Evolutionary conservation across 2,113 vertebrate species (phyloP).

Genomic region (Actinemys pallida): DNA sequence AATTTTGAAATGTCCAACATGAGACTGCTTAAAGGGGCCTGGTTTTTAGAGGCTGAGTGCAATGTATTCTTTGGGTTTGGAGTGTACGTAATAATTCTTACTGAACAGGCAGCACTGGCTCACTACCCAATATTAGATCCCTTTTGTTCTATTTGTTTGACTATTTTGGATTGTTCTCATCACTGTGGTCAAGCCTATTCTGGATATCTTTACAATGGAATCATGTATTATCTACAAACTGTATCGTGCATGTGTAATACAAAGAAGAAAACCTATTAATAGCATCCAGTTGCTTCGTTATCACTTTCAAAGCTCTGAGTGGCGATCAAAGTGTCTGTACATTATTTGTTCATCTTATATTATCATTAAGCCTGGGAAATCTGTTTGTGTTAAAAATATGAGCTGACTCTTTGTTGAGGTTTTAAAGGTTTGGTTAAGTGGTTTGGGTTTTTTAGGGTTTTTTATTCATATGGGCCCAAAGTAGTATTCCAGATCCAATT

Average conservation of each 20-base stretch:
- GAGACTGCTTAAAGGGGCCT: background rate
- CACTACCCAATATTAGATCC: background rate
- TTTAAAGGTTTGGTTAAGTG: slow-evolving; percentile 13
- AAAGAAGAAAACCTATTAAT: background rate
- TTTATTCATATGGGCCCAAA: background rate
- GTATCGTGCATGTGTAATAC: accelerated
- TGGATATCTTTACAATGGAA: background rate
- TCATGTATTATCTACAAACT: background rate
- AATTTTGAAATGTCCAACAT: background rate
- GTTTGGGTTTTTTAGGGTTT: background rate
- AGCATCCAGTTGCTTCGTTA: background rate
- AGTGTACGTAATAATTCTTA: background rate
- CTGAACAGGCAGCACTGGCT: background rate
- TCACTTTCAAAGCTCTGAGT: accelerated
- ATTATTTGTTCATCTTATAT: background rate
- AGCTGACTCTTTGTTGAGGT: background rate
- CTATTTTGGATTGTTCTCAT: background rate
- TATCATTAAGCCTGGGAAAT: slow-evolving; percentile 23
- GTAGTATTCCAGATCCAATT: background rate
- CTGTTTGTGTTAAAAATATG: slow-evolving; percentile 7
- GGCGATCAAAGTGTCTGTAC: slow-evolving; percentile 6
- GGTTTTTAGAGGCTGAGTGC: background rate
- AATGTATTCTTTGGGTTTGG: background rate
- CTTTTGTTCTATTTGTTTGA: background rate
- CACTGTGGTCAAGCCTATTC: background rate